Conservation (phyloP, 2,888 invertebrate genomes). For the Dasysyrphus albostriatus region DNA sequence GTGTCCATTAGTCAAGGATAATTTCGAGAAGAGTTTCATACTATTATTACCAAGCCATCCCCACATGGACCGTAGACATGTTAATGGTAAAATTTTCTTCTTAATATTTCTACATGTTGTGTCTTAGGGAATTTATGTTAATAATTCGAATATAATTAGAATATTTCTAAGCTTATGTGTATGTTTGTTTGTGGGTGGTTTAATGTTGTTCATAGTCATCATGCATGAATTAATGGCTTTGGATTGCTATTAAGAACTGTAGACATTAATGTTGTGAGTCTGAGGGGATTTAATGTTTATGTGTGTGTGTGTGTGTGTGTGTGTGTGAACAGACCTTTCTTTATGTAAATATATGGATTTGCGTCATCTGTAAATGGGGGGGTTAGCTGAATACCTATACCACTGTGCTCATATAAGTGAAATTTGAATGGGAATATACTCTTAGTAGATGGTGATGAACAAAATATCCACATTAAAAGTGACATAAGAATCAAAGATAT, state of each 20-base stretch:
- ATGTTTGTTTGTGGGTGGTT: background rate
- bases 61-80: background rate
- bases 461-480: background rate
- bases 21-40: conserved; percentile 26
- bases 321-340: conserved; percentile 58
- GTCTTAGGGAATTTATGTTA: conserved; percentile 78
- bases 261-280: background rate
- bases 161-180: conserved; percentile 44
- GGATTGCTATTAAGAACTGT: conserved; percentile 55
- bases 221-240: conserved; percentile 63
- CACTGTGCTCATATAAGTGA: conserved; percentile 34
- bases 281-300: background rate
- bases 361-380: background rate
- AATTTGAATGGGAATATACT: conserved; percentile 64
- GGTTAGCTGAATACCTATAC: background rate
- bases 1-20: conserved; percentile 37
- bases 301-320: conserved; percentile 30
- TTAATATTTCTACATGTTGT: conserved; percentile 17
- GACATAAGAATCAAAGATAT: background rate
- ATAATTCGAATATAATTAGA: conserved; percentile 78
- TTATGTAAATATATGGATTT: conserved; percentile 62
- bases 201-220: conserved; percentile 12
- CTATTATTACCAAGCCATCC: background rate
- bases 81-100: conserved; percentile 46
- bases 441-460: background rate